Percentiles rank a stretch among this genome's conserved stretches.
Evolutionary conservation across 53 echinoderm and acorn worm genomes (phyloP).

Genomic region (Crossaster papposus): DNA sequence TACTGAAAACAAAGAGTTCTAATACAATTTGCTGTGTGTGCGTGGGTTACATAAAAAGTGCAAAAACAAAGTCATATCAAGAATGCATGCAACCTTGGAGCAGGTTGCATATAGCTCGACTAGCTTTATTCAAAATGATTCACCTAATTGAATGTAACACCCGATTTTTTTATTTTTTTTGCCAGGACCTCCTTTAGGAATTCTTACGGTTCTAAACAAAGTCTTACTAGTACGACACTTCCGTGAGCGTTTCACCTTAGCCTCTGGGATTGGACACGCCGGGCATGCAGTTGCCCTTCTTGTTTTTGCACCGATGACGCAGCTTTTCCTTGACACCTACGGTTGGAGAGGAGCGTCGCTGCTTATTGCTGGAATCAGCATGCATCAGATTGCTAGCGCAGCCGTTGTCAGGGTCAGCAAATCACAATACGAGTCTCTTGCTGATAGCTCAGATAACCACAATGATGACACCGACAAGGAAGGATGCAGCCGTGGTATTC

Average conservation of each 20-base stretch:
- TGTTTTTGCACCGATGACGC: slow-evolving; percentile 11
- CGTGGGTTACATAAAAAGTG: no score
- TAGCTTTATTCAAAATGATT: no score
- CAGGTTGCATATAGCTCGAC: no score
- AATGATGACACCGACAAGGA: background rate
- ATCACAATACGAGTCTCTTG: background rate
- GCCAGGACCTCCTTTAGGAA: no score
- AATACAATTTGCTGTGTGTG: no score
- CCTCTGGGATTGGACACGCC: background rate
- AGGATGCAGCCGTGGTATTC: background rate
- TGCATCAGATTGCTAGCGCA: background rate
- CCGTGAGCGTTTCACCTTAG: background rate
- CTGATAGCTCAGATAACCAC: background rate
- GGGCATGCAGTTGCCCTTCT: background rate
- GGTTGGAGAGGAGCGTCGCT: slow-evolving; percentile 3
- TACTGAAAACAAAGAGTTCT: no score
- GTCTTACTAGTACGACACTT: background rate
- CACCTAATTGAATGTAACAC: no score
- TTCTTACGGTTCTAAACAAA: background rate
- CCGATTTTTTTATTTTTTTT: no score
- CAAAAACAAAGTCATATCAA: no score
- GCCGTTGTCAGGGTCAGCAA: background rate
- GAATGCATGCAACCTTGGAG: no score
- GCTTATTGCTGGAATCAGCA: background rate
- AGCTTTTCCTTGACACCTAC: background rate